Evolutionary conservation across 1,140 invertebrate species (phyloP).

Genomic region (Drosophila lowei): DNA sequence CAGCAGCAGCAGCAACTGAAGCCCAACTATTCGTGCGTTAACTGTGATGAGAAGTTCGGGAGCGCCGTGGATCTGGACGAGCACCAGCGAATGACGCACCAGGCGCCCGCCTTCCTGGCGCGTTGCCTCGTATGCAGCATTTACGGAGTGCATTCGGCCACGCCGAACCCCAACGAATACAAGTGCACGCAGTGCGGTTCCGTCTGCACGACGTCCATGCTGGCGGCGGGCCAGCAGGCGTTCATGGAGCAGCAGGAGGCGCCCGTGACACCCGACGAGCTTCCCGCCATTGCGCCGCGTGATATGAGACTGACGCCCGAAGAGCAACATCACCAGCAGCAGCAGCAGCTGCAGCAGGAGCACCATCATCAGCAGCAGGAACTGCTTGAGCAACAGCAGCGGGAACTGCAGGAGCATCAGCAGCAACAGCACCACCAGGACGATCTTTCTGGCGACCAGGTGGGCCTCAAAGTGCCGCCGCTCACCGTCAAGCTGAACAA

Average conservation of each 20-base stretch:
- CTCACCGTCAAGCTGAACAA: constrained; percentile 78
- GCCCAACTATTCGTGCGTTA: constrained; percentile 66
- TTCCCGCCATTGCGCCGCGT: constrained; percentile 76
- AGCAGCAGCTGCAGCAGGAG: constrained; percentile 49
- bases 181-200: constrained; percentile 78
- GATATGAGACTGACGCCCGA: constrained; percentile 81
- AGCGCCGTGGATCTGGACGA: constrained; percentile 72
- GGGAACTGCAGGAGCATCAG: constrained; percentile 52
- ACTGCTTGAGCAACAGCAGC: constrained; percentile 52
- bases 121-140: constrained; percentile 75
- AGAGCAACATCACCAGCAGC: constrained; percentile 73
- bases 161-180: constrained; percentile 78
- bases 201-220: constrained; percentile 66
- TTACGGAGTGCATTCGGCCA: constrained; percentile 72
- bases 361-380: constrained; percentile 57
- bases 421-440: constrained; percentile 63
- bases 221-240: constrained; percentile 69
- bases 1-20: constrained; percentile 62
- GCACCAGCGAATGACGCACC: constrained; percentile 74
- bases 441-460: constrained; percentile 56
- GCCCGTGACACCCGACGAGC: constrained; percentile 72
- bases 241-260: constrained; percentile 79
- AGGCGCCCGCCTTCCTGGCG: constrained; percentile 71
- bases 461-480: constrained; percentile 71
- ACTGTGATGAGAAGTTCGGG: constrained; percentile 80